Base-by-base conservation (phyloP, 92 coral and sea anemone species). In the Epizoanthus stellaris region DNA sequence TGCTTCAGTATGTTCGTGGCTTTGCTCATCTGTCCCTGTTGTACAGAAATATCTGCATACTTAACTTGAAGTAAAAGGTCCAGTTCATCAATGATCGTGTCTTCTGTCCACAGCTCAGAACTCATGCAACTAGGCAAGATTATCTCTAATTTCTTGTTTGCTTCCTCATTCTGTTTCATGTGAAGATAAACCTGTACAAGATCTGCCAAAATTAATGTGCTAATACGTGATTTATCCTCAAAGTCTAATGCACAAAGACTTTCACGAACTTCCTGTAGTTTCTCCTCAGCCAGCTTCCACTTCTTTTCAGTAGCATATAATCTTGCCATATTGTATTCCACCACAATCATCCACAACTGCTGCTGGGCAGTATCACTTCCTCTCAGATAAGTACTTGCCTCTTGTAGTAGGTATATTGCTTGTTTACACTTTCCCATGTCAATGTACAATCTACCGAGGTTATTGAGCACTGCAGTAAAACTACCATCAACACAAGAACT, bases 401-500 rank as follows among this genome's bases (percentile, higher is more conserved):
- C 56, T 0, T 40, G 49, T 11, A 70, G 30, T 38, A 5, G 54
- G 6, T 70, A 34, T 43, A 5, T 56, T 15, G 75, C 56, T 40
- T 42, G 53, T 11, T 5, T 11, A 6, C 9, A 11, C 4, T 70
- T 9, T 23, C 30, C 53, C 14, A 38, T 11, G 45, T 70, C 54
- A 16, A 70, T 25, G 6, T 43, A 10, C 0, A 70, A 23, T 49
- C 40, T 70, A 3, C 75, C 75, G 21, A 70, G 75, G 54, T 70
- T 70, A 70, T 43, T 70, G 56, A 70, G 75, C 49, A 70, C 75
- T 42, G 75, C 56, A 38, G 17, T 56, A 70, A 16, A 43, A 4
- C n/a, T 21, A 1, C 34, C 20, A 16, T 17, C 10, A 4, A 4
- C 57, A 16, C 25, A 70, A 39, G 75, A 20, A 16, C 21, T 19